A percentile compares a stretch with the other conserved stretches of the same genome.
These are phyloP conservation scores for Conopomorpha cramerella DNA, from an alignment of 1,140 invertebrate genomes.

Conservation along the genomic window DNA sequence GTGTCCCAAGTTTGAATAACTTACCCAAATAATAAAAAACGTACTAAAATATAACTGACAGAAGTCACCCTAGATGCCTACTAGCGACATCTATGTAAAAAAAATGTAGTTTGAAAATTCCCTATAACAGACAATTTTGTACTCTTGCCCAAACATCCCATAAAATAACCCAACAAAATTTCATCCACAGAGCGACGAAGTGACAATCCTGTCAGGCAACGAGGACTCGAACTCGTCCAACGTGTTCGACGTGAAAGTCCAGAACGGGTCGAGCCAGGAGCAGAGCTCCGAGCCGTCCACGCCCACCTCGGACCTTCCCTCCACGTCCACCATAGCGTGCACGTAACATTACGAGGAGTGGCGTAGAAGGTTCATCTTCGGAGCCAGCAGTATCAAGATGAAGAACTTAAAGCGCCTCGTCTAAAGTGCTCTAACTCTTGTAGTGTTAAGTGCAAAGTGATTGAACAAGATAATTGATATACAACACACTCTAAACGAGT, in stretches of 20 bases:
- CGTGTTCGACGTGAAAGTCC: constrained; percentile 34
- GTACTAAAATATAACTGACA: not conserved
- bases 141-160: not conserved
- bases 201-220: constrained; percentile 43
- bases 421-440: no score
- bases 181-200: constrained; percentile 39
- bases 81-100: no score
- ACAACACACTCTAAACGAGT: no score
- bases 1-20: no score
- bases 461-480: no score
- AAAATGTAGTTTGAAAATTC: not conserved
- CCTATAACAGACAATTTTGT: not conserved
- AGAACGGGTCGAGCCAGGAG: constrained; percentile 13
- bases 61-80: not conserved
- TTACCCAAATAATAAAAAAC: no score
- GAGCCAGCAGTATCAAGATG: no score
- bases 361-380: constrained; percentile 43
- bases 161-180: not conserved
- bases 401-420: no score
- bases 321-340: constrained; percentile 30
- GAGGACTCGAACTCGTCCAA: constrained; percentile 54
- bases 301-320: constrained; percentile 1
- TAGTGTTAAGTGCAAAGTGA: no score
- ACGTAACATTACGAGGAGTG: constrained; percentile 52
- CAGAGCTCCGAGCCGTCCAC: constrained; percentile 9